Evolutionary conservation across 2,797 vertebrate species (phyloP).

Genomic region (Anas bahamensis): DNA sequence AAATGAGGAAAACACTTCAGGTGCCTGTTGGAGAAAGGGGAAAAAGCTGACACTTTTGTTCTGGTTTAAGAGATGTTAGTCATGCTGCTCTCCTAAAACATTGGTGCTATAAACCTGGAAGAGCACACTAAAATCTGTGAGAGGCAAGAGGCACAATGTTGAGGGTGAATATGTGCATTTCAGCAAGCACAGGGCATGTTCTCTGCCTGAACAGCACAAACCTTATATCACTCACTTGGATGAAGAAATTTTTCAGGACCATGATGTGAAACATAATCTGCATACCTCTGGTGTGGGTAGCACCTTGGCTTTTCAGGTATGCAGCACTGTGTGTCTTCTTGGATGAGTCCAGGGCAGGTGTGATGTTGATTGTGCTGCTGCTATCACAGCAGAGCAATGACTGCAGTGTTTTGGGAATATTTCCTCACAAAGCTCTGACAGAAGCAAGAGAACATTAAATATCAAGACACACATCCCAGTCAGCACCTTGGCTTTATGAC

Average conservation of each 20-base stretch:
- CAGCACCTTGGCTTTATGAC: not conserved
- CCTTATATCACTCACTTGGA: too few relatives aligned
- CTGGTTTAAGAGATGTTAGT: not conserved
- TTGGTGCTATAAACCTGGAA: not conserved
- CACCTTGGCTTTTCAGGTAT: not conserved
- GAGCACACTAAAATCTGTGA: not conserved
- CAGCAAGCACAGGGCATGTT: not conserved
- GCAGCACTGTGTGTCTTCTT: not conserved
- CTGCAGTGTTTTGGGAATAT: not conserved
- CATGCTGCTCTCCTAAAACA: not conserved
- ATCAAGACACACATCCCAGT: not conserved
- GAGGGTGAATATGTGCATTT: not conserved
- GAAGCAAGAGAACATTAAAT: not conserved
- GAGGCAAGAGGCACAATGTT: not conserved
- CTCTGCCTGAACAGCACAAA: not conserved
- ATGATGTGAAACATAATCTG: not conserved
- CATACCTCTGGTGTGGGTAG: not conserved
- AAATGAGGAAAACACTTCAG: not conserved
- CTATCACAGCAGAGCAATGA: not conserved
- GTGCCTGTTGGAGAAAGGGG: not conserved
- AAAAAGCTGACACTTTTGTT: not conserved
- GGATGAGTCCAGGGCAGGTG: too few relatives aligned
- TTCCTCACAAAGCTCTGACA: not conserved
- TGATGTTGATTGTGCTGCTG: too few relatives aligned
- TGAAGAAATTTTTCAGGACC: not conserved